A percentile compares a stretch with the other conserved stretches of the same genome.
These are phyloP conservation scores for Mobula hypostoma DNA, from an alignment of 2,113 vertebrate genomes.

Conservation along the genomic window DNA sequence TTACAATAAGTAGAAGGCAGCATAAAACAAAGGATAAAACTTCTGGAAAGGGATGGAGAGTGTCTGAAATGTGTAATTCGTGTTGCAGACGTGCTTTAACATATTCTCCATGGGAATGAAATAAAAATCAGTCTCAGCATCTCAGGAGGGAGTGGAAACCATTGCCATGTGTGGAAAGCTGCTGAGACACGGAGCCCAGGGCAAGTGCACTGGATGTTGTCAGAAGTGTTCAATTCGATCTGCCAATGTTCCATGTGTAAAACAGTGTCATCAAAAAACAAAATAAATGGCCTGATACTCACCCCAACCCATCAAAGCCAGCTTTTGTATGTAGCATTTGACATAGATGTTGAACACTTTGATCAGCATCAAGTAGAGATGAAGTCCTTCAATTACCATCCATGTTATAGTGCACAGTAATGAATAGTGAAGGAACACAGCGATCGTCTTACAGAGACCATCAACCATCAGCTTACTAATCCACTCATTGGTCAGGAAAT, in stretches of 20 bases:
- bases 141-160: no score
- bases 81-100: neutral
- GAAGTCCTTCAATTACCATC: slow-evolving; percentile 64
- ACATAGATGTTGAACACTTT: slow-evolving; percentile 53
- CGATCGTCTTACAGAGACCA: slow-evolving; percentile 51
- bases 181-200: no score
- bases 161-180: no score
- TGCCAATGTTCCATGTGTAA: neutral
- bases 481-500: slow-evolving; percentile 7
- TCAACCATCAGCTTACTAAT: neutral
- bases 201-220: no score
- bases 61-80: neutral
- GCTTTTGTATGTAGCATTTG: slow-evolving; percentile 57
- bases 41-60: neutral
- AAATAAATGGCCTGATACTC: slow-evolving; percentile 44
- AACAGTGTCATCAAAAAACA: neutral
- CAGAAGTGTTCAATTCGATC: neutral
- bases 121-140: neutral
- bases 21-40: neutral
- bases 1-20: neutral
- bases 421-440: slow-evolving; percentile 63
- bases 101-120: neutral
- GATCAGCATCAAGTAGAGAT: slow-evolving; percentile 64
- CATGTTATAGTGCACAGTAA: slow-evolving; percentile 72
- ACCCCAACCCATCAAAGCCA: slow-evolving; percentile 67